phyloP scores from a whole-genome alignment of 2,797 vertebrate genomes.

The Protonibea diacanthus region DNA sequence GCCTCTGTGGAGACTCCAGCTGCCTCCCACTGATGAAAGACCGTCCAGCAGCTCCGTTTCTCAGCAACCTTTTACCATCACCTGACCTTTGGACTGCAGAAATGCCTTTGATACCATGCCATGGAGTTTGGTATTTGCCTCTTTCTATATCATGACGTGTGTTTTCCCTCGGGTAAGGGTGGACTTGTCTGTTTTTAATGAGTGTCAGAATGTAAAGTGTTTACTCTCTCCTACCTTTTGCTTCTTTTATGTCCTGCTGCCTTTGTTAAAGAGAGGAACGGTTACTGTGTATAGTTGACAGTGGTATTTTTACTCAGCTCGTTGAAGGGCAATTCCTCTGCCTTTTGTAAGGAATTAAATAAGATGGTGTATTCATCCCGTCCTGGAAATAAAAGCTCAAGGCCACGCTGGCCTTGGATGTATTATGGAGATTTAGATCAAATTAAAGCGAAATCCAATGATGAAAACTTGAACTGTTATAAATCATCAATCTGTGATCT shows the following conservation, averaged over 20 bases:
- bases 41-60: conserved; percentile 78
- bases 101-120: conserved; percentile 84
- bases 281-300: conserved; percentile 41
- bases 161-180: conserved; percentile 57
- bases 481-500: conserved; percentile 11
- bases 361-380: conserved; percentile 30
- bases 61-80: conserved; percentile 87
- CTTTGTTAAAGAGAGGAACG: conserved; percentile 58
- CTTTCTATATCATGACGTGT: conserved; percentile 71
- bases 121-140: conserved; percentile 82
- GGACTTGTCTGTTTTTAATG: conserved; percentile 79
- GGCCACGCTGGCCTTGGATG: conserved; percentile 34
- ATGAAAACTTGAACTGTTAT: conserved; percentile 37
- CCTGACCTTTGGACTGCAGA: conserved; percentile 87
- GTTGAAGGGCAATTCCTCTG: conserved; percentile 55
- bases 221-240: conserved; percentile 70
- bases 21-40: conserved; percentile 86
- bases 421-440: conserved; percentile 48
- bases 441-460: conserved; percentile 43
- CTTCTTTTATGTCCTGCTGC: conserved; percentile 63
- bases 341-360: conserved; percentile 50
- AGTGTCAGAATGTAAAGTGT: conserved; percentile 79
- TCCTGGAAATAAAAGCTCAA: conserved; percentile 37
- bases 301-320: conserved; percentile 56
- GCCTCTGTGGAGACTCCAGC: conserved; percentile 82